phyloP scores from a whole-genome alignment of 1,140 invertebrate species.

The Parapsyche elsis region DNA sequence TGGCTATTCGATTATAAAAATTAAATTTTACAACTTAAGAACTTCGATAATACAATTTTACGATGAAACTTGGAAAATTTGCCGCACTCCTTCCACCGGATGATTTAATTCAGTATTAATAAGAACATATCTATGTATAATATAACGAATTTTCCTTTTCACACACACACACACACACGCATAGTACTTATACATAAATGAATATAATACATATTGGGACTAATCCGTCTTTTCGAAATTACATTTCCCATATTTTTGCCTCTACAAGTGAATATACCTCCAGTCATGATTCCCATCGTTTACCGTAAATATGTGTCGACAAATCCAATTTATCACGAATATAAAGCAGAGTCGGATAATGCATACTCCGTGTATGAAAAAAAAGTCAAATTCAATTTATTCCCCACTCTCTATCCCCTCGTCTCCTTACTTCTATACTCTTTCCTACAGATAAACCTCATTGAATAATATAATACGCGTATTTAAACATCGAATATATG shows the following conservation, averaged over 20 bases:
- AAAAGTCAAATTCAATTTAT: conserved; percentile 3
- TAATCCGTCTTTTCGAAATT: conserved; percentile 9
- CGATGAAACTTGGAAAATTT: not conserved
- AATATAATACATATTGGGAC: too few species aligned
- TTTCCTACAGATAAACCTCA: too few species aligned
- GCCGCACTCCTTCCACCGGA: too few species aligned
- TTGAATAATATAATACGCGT: too few species aligned
- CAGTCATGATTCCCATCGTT: not conserved
- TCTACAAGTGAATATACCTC: too few species aligned
- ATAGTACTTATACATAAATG: too few species aligned
- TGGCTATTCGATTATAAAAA: conserved; percentile 8
- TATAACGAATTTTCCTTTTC: too few species aligned
- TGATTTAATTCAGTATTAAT: too few species aligned
- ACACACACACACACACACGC: too few species aligned
- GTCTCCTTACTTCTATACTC: too few species aligned
- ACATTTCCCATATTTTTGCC: not conserved
- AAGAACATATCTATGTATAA: too few species aligned
- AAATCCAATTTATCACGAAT: conserved; percentile 9
- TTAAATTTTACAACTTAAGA: conserved; percentile 25
- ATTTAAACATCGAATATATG: too few species aligned
- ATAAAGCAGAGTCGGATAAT: conserved; percentile 2
- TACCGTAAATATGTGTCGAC: conserved; percentile 8
- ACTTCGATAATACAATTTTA: conserved; percentile 12
- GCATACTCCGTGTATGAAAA: not conserved
- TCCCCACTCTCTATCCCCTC: not conserved